Conservation (phyloP, 2,888 invertebrate genomes). For the Mimas tiliae region DNA sequence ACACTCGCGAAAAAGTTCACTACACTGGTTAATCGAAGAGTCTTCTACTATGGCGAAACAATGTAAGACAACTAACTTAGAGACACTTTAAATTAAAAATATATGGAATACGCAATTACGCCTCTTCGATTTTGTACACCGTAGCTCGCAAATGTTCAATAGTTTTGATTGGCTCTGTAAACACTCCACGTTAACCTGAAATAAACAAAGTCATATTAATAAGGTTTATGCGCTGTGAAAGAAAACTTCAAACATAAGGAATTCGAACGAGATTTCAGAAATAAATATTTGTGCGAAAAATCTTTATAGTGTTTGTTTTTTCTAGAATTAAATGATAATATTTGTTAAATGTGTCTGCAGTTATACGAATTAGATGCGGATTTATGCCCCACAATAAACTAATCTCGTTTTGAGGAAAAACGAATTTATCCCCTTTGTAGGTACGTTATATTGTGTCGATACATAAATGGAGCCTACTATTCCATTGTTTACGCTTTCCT, state of each 20-base stretch:
- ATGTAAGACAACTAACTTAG: conserved; percentile 16
- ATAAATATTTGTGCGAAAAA: conserved; percentile 11
- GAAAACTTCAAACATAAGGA: conserved; percentile 3
- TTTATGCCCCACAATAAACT: neutral
- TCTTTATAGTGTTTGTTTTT: neutral
- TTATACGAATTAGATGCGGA: neutral
- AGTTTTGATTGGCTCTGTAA: neutral
- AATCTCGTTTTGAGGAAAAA: conserved; percentile 2
- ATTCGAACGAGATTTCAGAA: neutral
- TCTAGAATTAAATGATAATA: conserved; percentile 14
- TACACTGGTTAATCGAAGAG: conserved; percentile 33
- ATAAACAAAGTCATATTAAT: conserved; percentile 36
- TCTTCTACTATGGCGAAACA: conserved; percentile 21
- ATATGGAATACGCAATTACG: neutral
- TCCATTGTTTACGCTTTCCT: conserved; percentile 47
- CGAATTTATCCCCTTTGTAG: neutral
- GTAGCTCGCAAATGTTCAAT: conserved; percentile 15
- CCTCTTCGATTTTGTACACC: neutral
- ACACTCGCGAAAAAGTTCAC: conserved; percentile 43
- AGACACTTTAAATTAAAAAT: conserved; percentile 20
- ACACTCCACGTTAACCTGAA: conserved; percentile 36
- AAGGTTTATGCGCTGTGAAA: conserved; percentile 2
- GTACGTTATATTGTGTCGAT: neutral
- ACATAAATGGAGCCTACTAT: conserved; percentile 1
- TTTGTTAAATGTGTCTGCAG: conserved; percentile 1